Conservation (phyloP, 2,888 invertebrate species). For the Ochlodes sylvanus region DNA sequence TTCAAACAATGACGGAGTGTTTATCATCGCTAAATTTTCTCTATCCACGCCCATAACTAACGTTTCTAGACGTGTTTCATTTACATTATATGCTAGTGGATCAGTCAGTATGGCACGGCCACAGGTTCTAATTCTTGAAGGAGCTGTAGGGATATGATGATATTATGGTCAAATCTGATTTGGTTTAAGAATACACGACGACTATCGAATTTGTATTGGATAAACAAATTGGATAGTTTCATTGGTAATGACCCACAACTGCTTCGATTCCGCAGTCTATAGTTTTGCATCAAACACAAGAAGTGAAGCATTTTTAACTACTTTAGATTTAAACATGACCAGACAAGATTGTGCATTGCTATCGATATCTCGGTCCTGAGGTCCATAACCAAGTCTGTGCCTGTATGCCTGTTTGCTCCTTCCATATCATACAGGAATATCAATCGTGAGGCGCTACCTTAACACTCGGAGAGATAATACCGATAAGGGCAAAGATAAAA, state of each 20-base stretch:
- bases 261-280: no score
- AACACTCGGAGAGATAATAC: constrained; percentile 17
- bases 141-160: no score
- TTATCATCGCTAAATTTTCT: constrained; percentile 38
- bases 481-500: constrained; percentile 6
- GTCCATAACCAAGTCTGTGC: background rate
- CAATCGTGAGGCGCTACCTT: constrained; percentile 8
- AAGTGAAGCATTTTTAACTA: no score
- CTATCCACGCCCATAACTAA: constrained; percentile 33
- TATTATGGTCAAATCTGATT: no score
- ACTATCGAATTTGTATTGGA: no score
- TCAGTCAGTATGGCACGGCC: background rate
- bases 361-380: background rate
- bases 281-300: no score
- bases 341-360: background rate
- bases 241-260: no score
- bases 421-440: background rate
- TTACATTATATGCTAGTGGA: constrained; percentile 7
- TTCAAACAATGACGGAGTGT: constrained; percentile 36
- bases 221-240: no score
- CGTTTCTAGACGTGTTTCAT: constrained; percentile 25
- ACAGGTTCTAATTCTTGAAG: background rate
- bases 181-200: no score
- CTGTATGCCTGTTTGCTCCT: background rate
- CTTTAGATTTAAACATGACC: background rate